Evolutionary conservation across 1,140 invertebrate species (phyloP).

Genomic region (Ceratosolen solmsi): DNA sequence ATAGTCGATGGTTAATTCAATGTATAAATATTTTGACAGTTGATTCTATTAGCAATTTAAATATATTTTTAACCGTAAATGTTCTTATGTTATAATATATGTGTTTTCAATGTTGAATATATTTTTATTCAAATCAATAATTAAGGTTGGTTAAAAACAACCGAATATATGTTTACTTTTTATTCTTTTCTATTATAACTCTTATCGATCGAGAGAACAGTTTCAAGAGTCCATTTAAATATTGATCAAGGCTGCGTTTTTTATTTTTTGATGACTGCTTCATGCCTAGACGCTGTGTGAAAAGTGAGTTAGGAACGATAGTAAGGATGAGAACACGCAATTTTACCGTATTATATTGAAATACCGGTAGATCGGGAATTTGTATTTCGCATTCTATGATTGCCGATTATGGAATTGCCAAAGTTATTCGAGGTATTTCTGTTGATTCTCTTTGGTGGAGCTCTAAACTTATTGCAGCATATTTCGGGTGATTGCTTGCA

Average conservation of each 20-base stretch:
- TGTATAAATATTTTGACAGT: not conserved
- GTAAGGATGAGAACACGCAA: too few relatives aligned
- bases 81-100: too few relatives aligned
- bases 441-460: not conserved
- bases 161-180: too few relatives aligned
- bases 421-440: constrained; percentile 7
- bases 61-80: too few relatives aligned
- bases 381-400: not conserved
- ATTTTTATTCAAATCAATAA: too few relatives aligned
- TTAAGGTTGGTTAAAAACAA: too few relatives aligned
- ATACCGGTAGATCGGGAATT: constrained; percentile 30
- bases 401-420: not conserved
- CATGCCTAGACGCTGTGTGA: not conserved
- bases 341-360: constrained; percentile 7
- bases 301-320: not conserved
- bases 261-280: too few relatives aligned
- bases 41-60: not conserved
- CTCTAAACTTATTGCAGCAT: not conserved
- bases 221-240: too few relatives aligned
- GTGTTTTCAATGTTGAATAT: too few relatives aligned
- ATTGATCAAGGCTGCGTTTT: too few relatives aligned
- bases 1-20: not conserved
- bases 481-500: not conserved
- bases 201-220: too few relatives aligned
- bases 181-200: too few relatives aligned